A percentile compares a stretch with the other conserved stretches of the same genome.
Conservation (phyloP, 2,888 invertebrate genomes). For the Leptinotarsa haldemani region DNA sequence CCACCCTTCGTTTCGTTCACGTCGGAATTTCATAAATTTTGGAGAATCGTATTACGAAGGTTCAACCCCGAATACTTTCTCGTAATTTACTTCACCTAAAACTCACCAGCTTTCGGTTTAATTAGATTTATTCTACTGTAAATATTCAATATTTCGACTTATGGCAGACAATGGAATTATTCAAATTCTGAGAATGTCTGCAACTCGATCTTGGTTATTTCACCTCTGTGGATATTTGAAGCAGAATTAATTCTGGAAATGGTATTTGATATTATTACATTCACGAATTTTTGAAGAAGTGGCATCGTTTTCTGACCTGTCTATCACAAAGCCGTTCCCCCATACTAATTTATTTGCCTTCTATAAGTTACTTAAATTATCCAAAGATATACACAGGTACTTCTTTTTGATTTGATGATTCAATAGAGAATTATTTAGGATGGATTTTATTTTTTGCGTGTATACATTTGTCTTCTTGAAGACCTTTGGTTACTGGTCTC, state of each 20-base stretch:
- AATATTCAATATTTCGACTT: conserved; percentile 22
- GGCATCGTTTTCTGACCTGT: not conserved
- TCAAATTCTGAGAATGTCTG: not conserved
- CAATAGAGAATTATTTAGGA: too few species aligned
- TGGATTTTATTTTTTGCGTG: too few species aligned
- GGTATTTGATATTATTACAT: not conserved
- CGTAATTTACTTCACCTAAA: conserved; percentile 44
- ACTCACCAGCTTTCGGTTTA: conserved; percentile 40
- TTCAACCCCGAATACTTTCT: conserved; percentile 37
- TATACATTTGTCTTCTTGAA: too few species aligned
- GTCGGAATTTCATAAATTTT: conserved; percentile 44
- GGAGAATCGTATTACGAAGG: conserved; percentile 40
- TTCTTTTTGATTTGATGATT: not conserved
- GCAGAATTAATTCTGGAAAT: not conserved
- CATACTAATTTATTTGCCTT: not conserved
- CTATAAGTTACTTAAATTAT: not conserved
- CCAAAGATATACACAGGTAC: not conserved
- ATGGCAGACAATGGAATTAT: not conserved
- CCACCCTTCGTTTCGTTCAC: conserved; percentile 29
- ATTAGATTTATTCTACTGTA: conserved; percentile 41
- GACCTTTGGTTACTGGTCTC: too few species aligned
- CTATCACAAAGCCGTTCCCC: not conserved
- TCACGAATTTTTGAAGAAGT: too few species aligned
- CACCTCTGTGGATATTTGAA: not conserved
- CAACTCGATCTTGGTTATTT: not conserved